These are phyloP conservation scores for Forbesichthys papilliferus DNA, from an alignment of 2,113 vertebrate species.

Conservation along the genomic window DNA sequence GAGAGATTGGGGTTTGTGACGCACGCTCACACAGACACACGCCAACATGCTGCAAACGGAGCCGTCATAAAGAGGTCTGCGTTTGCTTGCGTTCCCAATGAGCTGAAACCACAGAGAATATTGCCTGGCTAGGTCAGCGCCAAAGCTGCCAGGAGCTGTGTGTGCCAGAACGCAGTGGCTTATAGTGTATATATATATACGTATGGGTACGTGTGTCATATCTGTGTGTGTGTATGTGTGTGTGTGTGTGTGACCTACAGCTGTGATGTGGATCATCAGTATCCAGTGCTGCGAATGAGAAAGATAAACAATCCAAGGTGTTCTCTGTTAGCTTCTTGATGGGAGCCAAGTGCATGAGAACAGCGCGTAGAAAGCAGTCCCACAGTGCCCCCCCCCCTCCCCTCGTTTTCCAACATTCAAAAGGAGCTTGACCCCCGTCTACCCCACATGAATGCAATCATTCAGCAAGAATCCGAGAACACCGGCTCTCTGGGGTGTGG, in stretches of 20 bases:
- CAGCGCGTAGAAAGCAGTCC: slow-evolving; percentile 25
- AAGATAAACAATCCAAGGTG: slow-evolving; percentile 59
- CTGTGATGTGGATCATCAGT: slow-evolving; percentile 54
- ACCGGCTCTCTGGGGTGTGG: slow-evolving; percentile 23
- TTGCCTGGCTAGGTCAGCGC: slow-evolving; percentile 24
- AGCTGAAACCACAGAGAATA: slow-evolving; percentile 54
- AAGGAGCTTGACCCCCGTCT: slow-evolving; percentile 40
- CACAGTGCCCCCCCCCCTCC: slow-evolving; percentile 33
- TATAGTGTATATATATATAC: slow-evolving; percentile 8
- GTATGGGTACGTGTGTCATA: slow-evolving; percentile 17
- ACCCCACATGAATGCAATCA: slow-evolving; percentile 49
- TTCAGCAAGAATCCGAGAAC: slow-evolving; percentile 44
- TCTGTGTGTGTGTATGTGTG: slow-evolving; percentile 7
- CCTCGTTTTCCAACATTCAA: slow-evolving; percentile 59
- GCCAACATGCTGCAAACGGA: not conserved
- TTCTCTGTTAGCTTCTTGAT: slow-evolving; percentile 52
- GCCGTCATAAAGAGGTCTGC: slow-evolving; percentile 8
- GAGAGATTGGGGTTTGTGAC: not conserved
- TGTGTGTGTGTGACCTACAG: slow-evolving; percentile 45
- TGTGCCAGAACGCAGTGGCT: slow-evolving; percentile 22
- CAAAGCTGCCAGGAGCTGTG: slow-evolving; percentile 21
- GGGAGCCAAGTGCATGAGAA: slow-evolving; percentile 48
- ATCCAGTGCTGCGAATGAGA: slow-evolving; percentile 45
- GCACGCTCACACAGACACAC: slow-evolving; percentile 2
- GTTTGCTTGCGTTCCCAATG: slow-evolving; percentile 51